Evolutionary conservation across 2,113 vertebrate genomes (phyloP).

Genomic region (Pagrus major): DNA sequence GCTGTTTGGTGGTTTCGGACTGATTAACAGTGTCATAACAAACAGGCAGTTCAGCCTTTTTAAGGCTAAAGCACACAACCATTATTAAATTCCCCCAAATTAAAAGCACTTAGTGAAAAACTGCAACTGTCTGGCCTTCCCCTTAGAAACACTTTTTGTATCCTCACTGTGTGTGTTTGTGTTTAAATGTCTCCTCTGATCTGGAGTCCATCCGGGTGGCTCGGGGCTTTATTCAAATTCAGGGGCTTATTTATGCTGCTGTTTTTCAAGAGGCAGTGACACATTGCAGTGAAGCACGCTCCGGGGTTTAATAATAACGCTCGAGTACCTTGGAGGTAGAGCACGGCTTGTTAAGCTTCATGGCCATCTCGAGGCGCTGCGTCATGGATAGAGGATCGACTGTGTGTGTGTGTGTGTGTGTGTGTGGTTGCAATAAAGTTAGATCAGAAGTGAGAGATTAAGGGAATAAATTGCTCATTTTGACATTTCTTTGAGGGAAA

Average conservation of each 20-base stretch:
- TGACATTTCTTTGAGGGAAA: conserved; percentile 16
- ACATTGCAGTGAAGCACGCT: conserved; percentile 21
- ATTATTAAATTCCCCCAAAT: background rate
- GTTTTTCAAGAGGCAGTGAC: conserved; percentile 10
- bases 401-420: conserved; percentile 16
- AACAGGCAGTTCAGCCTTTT: background rate
- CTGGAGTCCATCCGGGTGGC: conserved; percentile 5
- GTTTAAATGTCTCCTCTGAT: conserved; percentile 3
- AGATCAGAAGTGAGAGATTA: conserved; percentile 17
- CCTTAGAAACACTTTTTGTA: background rate
- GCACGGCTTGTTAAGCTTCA: conserved; percentile 7
- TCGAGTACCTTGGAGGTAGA: conserved; percentile 6
- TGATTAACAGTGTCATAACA: background rate
- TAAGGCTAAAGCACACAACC: background rate
- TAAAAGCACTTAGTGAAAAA: background rate
- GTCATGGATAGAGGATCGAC: background rate
- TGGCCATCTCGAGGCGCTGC: background rate
- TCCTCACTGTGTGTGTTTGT: background rate
- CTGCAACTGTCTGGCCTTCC: background rate
- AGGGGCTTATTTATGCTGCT: conserved; percentile 12
- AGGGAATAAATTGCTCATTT: conserved; percentile 24
- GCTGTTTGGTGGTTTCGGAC: background rate
- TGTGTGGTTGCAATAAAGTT: background rate
- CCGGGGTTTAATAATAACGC: conserved; percentile 40
- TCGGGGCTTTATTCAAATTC: conserved; percentile 37